A percentile compares a stretch with the other conserved stretches of the same genome.
phyloP scores from a whole-genome alignment of 2,113 vertebrate species.

The Oryctolagus cuniculus region mOryCun1.1 NC_091443.1:107770501-107771000 shows the following conservation, averaged over 20 bases:
- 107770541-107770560: slow-evolving; percentile 5
- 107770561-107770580: slow-evolving; percentile 22
- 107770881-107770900: not conserved
- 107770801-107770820: slow-evolving; percentile 7
- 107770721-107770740: not conserved
- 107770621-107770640: not conserved
- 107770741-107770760: not conserved
- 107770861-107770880: not conserved
- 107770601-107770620: not conserved
- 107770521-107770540: slow-evolving; percentile 31
- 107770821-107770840: not conserved
- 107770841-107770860: not conserved
- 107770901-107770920: not conserved
- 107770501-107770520: slow-evolving; percentile 36
- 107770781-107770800: not conserved
- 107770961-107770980: not conserved
- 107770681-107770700: not conserved
- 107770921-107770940: not conserved
- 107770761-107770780: not conserved
- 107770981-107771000: not conserved
- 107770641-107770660: not conserved
- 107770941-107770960: not conserved
- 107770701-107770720: not conserved
- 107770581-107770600: not conserved
- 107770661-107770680: slow-evolving; percentile 4